Base-by-base conservation (phyloP, 1,140 invertebrate genomes). In the Drosophila ogumai region DNA sequence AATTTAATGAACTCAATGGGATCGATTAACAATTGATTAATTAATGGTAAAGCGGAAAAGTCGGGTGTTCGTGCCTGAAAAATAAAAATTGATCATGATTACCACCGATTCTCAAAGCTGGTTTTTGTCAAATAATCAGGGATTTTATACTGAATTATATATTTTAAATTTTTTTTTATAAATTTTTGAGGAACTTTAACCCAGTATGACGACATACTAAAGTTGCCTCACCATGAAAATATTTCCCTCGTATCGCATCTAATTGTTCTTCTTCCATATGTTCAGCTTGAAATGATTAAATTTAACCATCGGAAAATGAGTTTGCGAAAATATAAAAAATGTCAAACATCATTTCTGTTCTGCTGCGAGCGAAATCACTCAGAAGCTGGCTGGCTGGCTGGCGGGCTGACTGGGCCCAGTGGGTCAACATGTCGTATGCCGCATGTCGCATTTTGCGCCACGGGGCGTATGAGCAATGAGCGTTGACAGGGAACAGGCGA, bases 381-480 rank as follows among this genome's bases (percentile, higher is more conserved):
- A 64, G 40, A 75, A 73, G 46, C 63, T 64, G 28, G 59, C 19
- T 58, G 25, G 59, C 19, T 58, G 52, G 12, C n/a, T 58, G 57
- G 15, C 54, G 19, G 22, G 22, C 40, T 31, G 32, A 28, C 31
- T 43, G 47, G 36, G 40, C 59, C 55, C 78, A 81, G 81, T 84
- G 73, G 81, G 81, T 85, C 81, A 80, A 73, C 64, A 61, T 65
- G 61, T 44, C 61, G 61, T 38, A 61, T 74, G 54, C 71, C 50
- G 55, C 41, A 74, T 65, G 50, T 68, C 50, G 52, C 49, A 64
- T 52, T 49, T 52, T 64, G 49, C 77, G 47, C 84, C 72, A 88
- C 68, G 76, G 85, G 84, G 80, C 84, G 80, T 84, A 88, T 88
- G 73, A 71, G 75, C 80, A 88, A 82, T 77, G 68, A 50, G 50